These are phyloP conservation scores for Sycophaga agraensis DNA, from an alignment of 1,140 invertebrate species.

Conservation along the genomic window DNA sequence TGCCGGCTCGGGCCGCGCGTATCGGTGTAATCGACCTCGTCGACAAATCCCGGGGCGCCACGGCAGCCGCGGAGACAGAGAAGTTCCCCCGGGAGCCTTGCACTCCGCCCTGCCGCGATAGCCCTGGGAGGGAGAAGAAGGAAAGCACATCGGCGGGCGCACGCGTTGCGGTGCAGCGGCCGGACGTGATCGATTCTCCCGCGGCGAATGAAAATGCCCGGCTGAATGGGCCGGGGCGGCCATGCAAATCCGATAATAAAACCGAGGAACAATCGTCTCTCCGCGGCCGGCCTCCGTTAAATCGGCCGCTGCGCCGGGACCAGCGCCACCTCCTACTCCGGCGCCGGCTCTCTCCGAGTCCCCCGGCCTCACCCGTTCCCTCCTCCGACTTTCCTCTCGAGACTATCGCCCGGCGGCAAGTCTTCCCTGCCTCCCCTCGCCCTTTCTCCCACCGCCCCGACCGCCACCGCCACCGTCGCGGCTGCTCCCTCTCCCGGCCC, in stretches of 20 bases:
- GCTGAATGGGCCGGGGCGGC: conserved; percentile 21
- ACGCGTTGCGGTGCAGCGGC: not conserved
- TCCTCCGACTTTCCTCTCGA: not conserved
- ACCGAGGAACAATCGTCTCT: conserved; percentile 37
- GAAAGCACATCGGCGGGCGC: not conserved
- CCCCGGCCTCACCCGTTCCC: not conserved
- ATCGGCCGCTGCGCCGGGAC: too few relatives aligned
- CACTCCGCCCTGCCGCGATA: not conserved
- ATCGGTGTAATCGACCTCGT: conserved; percentile 25
- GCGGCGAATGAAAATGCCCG: conserved; percentile 34
- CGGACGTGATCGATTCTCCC: conserved; percentile 42
- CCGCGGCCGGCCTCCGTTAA: not conserved
- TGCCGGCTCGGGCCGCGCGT: not conserved
- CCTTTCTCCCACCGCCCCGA: not conserved
- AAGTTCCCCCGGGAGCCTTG: not conserved
- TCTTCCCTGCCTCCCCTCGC: not conserved
- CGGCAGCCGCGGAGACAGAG: conserved; percentile 7
- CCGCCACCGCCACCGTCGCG: not conserved
- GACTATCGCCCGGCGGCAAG: too few relatives aligned
- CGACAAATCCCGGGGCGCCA: conserved; percentile 14
- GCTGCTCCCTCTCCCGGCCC: not conserved
- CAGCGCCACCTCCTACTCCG: too few relatives aligned
- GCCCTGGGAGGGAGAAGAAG: not conserved
- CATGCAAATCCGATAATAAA: conserved; percentile 42
- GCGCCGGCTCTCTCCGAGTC: too few relatives aligned